Base-by-base conservation (phyloP, 2,797 vertebrate genomes). In the Psittacula derbiana region DNA sequence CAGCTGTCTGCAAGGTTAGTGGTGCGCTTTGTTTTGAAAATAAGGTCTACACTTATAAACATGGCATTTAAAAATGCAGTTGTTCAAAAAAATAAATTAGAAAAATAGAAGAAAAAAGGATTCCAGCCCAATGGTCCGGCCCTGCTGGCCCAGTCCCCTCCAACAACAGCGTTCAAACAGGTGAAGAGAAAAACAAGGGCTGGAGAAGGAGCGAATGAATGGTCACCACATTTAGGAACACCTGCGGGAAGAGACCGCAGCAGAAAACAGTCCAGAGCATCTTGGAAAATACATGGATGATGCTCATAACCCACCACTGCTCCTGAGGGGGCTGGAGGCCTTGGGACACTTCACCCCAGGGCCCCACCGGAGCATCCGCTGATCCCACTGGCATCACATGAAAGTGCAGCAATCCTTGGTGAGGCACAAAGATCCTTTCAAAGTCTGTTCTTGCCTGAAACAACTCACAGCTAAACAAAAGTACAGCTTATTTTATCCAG, bases 371-470 rank as follows among this genome's bases (percentile, higher is more conserved):
- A 72, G 55, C 30, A 67, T 31, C 58, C 0, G 1, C 81, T 85
- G 64, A 90, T 80, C 44, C 40, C 9, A 3, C 46, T 92, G 93
- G 89, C 95, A 60, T 33, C 70, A 73, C 86, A 93, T 90, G 31
- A 91, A 96, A 96, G 89, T 4, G 4, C 58, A 92, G 17, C 28
- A 38, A n/a, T 58, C 47, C 50, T 60, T 27, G 11, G 38, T 41
- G 75, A 69, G n/a, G 46, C 58, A 75, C 33, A 80, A 80, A 76
- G 24, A 33, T 27, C 0, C 41, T 86, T 79, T 58, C 41, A 52
- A 55, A 90, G 33, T 24, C 25, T 78, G 33, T 80, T 80, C 36
- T 85, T 86, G 44, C 69, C 47, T 30, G 49, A 65, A 90, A 83
- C 20, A 76, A 58, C 58, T 81, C 25, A 16, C 8, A 78, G 64